A percentile compares a stretch with the other conserved stretches of the same genome.
phyloP scores from a whole-genome alignment of 1,140 invertebrate species.

The Tetraneura akinire region DNA sequence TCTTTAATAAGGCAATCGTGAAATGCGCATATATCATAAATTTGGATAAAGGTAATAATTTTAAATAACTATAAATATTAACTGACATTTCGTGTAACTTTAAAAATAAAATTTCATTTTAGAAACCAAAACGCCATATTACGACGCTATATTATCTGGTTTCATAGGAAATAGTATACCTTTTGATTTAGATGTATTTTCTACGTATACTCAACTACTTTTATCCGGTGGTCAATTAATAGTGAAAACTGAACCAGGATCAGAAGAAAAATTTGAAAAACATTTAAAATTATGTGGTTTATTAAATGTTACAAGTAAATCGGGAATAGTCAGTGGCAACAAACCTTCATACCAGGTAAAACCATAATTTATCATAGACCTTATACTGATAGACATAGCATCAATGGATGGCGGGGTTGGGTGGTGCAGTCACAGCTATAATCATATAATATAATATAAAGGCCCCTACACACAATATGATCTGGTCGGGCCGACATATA shows the following conservation, averaged over 20 bases:
- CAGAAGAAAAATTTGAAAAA: neutral
- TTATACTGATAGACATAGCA: no score
- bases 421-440: no score
- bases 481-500: neutral
- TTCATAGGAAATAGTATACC: neutral
- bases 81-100: neutral
- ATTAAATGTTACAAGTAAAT: neutral
- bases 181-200: neutral
- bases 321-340: neutral
- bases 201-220: neutral
- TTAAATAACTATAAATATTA: neutral
- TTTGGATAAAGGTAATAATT: neutral
- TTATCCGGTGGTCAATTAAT: neutral
- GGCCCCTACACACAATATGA: neutral
- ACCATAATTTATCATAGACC: neutral
- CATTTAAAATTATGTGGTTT: slow-evolving; percentile 10
- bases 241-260: neutral
- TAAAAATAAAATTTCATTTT: neutral
- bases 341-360: neutral
- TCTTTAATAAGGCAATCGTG: neutral
- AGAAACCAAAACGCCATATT: neutral
- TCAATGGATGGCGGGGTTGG: no score
- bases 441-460: no score
- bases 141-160: neutral
- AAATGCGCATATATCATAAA: neutral